These are phyloP conservation scores for Machaerirhynchus nigripectus DNA, from an alignment of 2,113 vertebrate species.

Conservation along the genomic window DNA sequence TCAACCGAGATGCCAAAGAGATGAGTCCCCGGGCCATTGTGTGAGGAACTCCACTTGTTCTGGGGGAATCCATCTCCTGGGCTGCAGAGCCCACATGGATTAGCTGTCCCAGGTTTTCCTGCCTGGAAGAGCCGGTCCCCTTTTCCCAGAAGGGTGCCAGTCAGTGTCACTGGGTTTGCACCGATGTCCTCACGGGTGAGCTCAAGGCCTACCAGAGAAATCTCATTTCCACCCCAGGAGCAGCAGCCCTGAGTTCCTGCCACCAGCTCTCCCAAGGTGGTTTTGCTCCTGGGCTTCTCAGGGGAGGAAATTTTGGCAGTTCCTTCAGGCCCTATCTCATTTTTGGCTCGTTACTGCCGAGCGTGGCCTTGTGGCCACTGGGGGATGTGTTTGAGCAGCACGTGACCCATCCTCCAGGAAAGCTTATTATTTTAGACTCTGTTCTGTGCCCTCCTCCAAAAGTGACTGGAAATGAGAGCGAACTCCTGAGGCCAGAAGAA, in stretches of 20 bases:
- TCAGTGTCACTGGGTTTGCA: background rate
- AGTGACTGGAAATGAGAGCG: background rate
- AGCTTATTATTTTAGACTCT: background rate
- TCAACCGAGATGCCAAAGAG: background rate
- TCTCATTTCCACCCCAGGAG: background rate
- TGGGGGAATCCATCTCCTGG: background rate
- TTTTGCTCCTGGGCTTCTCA: background rate
- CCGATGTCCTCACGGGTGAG: background rate
- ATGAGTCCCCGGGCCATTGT: background rate
- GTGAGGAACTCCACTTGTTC: background rate
- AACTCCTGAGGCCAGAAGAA: background rate
- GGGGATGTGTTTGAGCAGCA: background rate
- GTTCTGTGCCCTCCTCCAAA: background rate
- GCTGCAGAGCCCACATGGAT: background rate
- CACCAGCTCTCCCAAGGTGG: background rate
- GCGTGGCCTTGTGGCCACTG: background rate
- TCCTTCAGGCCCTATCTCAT: background rate
- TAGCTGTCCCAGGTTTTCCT: background rate
- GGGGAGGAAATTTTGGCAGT: background rate
- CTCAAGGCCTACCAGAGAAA: background rate
- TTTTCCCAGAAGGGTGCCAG: background rate
- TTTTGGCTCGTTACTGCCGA: background rate
- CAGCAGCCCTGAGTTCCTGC: background rate
- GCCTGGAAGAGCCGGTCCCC: background rate
- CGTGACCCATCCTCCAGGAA: background rate